Evolutionary conservation across 2,113 vertebrate genomes (phyloP).

Genomic region (Chionodraco myersi): DNA sequence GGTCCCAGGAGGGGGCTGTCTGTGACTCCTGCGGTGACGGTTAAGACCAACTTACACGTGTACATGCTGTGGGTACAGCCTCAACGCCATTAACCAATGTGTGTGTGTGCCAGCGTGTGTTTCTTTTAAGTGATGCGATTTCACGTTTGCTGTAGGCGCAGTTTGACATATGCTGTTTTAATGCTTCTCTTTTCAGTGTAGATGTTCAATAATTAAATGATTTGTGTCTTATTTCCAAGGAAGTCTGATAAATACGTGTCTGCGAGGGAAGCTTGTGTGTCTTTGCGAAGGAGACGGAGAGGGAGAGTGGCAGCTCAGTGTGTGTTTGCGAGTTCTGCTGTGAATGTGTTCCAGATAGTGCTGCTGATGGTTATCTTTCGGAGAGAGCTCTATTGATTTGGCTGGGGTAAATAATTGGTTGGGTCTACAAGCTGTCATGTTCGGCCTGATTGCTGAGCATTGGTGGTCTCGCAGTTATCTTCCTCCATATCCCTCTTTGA

Average conservation of each 20-base stretch:
- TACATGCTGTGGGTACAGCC: conserved; percentile 5
- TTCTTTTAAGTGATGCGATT: background rate
- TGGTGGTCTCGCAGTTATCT: conserved; percentile 79
- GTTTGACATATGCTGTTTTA: conserved; percentile 26
- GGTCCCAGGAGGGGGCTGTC: conserved; percentile 6
- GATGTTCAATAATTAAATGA: conserved; percentile 54
- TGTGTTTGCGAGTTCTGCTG: conserved; percentile 65
- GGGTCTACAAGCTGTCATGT: conserved; percentile 85
- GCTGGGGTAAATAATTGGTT: conserved; percentile 83
- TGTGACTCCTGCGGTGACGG: conserved; percentile 40
- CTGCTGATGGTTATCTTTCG: conserved; percentile 79
- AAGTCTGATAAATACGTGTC: conserved; percentile 46
- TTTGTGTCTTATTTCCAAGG: conserved; percentile 50
- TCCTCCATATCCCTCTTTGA: conserved; percentile 75
- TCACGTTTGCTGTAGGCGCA: conserved; percentile 9
- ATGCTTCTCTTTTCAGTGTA: conserved; percentile 12
- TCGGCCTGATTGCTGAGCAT: conserved; percentile 80
- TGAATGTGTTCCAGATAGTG: conserved; percentile 73
- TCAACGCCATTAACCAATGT: conserved; percentile 21
- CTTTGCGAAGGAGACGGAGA: conserved; percentile 37
- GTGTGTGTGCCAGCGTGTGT: conserved; percentile 24
- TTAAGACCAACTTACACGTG: conserved; percentile 38
- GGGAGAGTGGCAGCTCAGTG: conserved; percentile 46
- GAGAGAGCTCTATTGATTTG: conserved; percentile 84
- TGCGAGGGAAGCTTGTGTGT: conserved; percentile 19